These are phyloP conservation scores for Pelvicachromis taeniatus DNA, from an alignment of 2,113 vertebrate genomes.

Conservation along the genomic window DNA sequence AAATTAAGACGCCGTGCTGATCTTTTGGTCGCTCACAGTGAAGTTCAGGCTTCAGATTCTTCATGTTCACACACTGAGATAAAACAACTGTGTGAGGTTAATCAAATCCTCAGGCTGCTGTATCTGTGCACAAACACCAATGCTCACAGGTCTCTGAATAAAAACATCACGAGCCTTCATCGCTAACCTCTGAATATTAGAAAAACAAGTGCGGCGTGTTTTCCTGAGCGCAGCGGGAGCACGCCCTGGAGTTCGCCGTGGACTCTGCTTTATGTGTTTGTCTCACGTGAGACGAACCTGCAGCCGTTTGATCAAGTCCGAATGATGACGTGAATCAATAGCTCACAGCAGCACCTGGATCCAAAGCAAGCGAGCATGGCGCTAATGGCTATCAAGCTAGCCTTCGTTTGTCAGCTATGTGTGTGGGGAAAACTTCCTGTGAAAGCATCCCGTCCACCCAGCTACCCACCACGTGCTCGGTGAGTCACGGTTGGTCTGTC, in stretches of 20 bases:
- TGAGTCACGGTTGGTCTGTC: background rate
- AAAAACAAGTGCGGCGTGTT: background rate
- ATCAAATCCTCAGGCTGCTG: background rate
- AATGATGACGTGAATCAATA: background rate
- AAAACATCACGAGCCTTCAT: background rate
- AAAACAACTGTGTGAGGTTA: background rate
- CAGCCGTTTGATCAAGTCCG: background rate
- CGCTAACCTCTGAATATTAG: background rate
- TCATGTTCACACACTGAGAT: background rate
- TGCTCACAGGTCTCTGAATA: background rate
- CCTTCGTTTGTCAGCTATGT: background rate
- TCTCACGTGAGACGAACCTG: background rate
- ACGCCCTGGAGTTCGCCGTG: background rate
- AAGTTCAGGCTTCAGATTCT: background rate
- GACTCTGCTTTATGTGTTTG: background rate
- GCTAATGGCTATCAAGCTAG: background rate
- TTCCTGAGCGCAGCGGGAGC: background rate
- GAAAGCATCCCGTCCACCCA: background rate
- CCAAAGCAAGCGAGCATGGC: fast-evolving
- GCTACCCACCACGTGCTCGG: background rate
- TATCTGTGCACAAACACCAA: background rate
- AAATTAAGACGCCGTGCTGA: conserved; percentile 25
- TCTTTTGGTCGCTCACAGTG: background rate
- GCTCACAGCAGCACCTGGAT: background rate
- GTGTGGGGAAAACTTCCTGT: background rate